Conservation (phyloP, 2,797 vertebrate species). For the Chaetophractus vellerosus region DNA sequence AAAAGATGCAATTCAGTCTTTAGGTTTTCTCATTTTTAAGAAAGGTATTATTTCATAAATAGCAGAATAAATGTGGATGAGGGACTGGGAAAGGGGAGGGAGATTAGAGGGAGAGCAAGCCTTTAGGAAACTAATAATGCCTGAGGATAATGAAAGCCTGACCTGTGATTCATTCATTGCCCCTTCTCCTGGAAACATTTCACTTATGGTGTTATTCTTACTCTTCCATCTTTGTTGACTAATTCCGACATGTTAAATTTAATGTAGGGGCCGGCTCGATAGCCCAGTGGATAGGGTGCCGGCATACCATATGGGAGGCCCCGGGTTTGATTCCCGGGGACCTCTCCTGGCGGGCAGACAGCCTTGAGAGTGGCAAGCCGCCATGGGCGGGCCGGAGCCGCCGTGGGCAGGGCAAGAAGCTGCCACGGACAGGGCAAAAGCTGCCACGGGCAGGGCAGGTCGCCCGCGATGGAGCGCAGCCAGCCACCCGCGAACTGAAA, state of each 20-base stretch:
- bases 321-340: too few species aligned
- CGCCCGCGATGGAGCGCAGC: too few species aligned
- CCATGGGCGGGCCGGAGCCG: too few species aligned
- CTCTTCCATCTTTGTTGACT: neutral
- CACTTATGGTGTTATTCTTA: neutral
- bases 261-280: too few species aligned
- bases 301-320: too few species aligned
- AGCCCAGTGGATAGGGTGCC: too few species aligned
- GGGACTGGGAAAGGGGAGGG: neutral
- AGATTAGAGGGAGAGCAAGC: neutral
- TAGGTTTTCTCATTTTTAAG: neutral
- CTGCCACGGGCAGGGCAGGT: too few species aligned
- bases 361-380: too few species aligned
- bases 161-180: neutral
- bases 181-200: neutral
- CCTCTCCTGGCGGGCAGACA: too few species aligned
- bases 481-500: too few species aligned
- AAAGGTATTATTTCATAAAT: neutral
- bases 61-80: neutral
- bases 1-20: neutral
- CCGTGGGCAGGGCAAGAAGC: too few species aligned
- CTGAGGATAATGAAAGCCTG: neutral
- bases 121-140: slow-evolving; percentile 28
- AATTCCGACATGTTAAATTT: neutral
- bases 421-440: too few species aligned